Percentiles rank a stretch among this genome's conserved stretches.
phyloP scores from a whole-genome alignment of 1,140 invertebrate species.

The Bactericera cockerelli region DNA sequence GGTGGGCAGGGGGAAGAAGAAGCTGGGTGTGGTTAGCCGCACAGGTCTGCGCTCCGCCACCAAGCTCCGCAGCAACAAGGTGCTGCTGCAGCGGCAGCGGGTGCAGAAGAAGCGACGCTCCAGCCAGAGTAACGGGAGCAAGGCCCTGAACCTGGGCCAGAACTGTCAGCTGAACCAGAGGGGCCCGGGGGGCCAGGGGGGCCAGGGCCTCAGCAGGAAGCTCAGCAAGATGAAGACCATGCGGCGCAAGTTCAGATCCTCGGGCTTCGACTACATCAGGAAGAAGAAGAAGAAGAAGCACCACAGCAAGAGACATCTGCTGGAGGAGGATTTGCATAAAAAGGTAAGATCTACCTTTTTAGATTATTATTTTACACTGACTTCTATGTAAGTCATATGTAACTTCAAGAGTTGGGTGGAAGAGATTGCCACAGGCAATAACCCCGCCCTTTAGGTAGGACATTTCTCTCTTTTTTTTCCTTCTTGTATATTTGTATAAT shows the following conservation, averaged over 20 bases:
- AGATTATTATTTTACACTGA: background rate
- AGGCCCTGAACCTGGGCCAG: background rate
- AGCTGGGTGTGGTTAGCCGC: conserved; percentile 14
- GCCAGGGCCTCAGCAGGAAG: background rate
- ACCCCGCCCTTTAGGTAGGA: too few species aligned
- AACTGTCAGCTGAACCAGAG: background rate
- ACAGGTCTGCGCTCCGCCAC: conserved; percentile 17
- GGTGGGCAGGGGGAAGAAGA: conserved; percentile 13
- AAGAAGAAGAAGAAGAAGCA: conserved; percentile 56
- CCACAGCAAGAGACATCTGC: background rate
- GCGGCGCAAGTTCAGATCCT: conserved; percentile 43
- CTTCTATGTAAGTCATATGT: too few species aligned
- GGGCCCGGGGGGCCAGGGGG: background rate
- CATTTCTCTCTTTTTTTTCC: too few species aligned
- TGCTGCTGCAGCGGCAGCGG: conserved; percentile 26
- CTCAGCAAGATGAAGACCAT: conserved; percentile 33
- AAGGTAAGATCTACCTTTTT: too few species aligned
- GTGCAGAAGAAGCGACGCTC: background rate
- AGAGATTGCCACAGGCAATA: too few species aligned
- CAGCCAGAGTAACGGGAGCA: background rate
- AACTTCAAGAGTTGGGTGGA: too few species aligned
- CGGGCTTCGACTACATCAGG: conserved; percentile 73
- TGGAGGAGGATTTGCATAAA: background rate
- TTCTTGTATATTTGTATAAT: too few species aligned
- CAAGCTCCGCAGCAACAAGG: conserved; percentile 37